A percentile compares a stretch with the other conserved stretches of the same genome.
Evolutionary conservation across 2,797 vertebrate genomes (phyloP).

Genomic region (Diceros bicornis): DNA sequence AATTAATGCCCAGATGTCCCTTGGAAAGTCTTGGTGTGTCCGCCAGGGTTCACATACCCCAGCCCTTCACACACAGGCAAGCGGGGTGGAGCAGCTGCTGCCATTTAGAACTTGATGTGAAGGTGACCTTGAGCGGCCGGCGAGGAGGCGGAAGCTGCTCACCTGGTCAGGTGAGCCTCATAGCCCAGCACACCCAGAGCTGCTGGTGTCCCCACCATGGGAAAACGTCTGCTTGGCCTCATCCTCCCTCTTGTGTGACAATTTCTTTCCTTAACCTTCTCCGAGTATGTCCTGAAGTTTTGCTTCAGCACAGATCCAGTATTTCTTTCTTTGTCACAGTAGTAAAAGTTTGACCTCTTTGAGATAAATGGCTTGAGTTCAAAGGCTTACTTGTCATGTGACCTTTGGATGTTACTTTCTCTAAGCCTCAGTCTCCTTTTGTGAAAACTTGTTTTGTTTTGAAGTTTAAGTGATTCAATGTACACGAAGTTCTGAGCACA

Average conservation of each 20-base stretch:
- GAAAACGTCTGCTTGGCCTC: background rate
- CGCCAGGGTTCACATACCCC: background rate
- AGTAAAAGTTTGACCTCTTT: constrained; percentile 12
- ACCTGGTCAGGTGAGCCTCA: fast-evolving
- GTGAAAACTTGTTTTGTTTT: background rate
- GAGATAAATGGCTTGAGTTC: background rate
- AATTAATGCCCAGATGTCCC: background rate
- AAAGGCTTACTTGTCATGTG: background rate
- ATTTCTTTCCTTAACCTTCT: constrained; percentile 5
- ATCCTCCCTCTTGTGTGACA: background rate
- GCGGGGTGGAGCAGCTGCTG: background rate
- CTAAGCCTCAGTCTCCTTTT: background rate
- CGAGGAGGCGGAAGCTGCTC: background rate
- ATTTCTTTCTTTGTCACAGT: background rate
- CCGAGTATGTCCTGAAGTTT: background rate
- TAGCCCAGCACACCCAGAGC: background rate
- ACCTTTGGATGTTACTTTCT: background rate
- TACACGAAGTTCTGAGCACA: background rate
- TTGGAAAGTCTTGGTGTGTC: background rate
- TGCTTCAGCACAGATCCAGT: background rate
- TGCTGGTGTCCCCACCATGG: background rate
- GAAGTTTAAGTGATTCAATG: background rate
- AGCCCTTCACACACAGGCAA: background rate
- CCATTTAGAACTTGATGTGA: background rate
- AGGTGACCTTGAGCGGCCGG: too few relatives aligned